Evolutionary conservation across 2,888 invertebrate genomes (phyloP).

Genomic region (Drosophila birchii): DNA sequence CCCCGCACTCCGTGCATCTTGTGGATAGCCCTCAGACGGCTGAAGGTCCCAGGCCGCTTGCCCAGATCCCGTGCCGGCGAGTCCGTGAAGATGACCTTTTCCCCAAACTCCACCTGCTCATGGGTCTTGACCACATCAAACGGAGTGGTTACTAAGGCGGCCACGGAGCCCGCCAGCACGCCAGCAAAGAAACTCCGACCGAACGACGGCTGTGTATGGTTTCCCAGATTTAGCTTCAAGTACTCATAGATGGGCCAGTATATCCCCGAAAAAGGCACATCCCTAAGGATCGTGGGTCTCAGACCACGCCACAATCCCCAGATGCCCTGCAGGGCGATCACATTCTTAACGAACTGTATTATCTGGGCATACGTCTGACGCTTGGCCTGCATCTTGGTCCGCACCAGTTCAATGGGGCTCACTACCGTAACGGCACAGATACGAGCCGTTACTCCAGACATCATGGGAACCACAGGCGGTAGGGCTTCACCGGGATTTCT

Average conservation of each 20-base stretch:
- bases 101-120: constrained; percentile 96
- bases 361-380: constrained; percentile 89
- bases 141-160: constrained; percentile 97
- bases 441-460: constrained; percentile 94
- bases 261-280: constrained; percentile 87
- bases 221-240: constrained; percentile 87
- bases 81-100: constrained; percentile 87
- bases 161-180: constrained; percentile 93
- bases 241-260: constrained; percentile 96
- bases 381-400: constrained; percentile 99
- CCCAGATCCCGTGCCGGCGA: constrained; percentile 67
- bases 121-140: constrained; percentile 99
- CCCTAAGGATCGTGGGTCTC: constrained; percentile 81
- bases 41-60: constrained; percentile 69
- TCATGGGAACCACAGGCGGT: constrained; percentile 91
- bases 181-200: constrained; percentile 91
- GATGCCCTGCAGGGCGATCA: constrained; percentile 89
- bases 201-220: constrained; percentile 87
- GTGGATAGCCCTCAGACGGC: constrained; percentile 88
- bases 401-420: constrained; percentile 96
- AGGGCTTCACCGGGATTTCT: constrained; percentile 73
- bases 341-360: constrained; percentile 86
- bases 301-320: constrained; percentile 93
- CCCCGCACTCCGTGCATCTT: constrained; percentile 89
- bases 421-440: constrained; percentile 93